Evolutionary conservation across 1,140 invertebrate species (phyloP).

Genomic region (Pseudoatta argentina): DNA sequence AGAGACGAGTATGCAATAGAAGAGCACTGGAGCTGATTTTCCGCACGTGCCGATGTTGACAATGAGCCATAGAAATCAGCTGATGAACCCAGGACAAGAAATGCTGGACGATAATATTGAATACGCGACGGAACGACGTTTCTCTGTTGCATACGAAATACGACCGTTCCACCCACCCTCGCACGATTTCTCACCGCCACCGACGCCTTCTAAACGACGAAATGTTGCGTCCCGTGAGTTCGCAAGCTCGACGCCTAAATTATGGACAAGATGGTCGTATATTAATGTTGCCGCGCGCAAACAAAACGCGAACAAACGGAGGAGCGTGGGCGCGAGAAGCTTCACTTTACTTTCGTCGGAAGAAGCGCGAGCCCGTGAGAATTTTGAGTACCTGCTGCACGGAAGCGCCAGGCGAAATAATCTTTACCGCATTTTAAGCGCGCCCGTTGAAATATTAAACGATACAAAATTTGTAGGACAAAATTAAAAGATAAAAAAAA

Average conservation of each 20-base stretch:
- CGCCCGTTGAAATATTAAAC: background rate
- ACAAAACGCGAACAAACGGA: conserved; percentile 18
- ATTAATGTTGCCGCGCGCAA: conserved; percentile 39
- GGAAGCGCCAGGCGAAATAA: conserved; percentile 10
- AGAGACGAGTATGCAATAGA: background rate
- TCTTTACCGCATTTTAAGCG: background rate
- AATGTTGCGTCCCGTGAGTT: conserved; percentile 40
- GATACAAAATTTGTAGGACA: background rate
- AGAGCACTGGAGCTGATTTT: conserved; percentile 65
- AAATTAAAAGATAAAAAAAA: background rate
- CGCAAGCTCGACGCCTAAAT: conserved; percentile 37
- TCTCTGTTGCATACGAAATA: conserved; percentile 13
- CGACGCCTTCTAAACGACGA: conserved; percentile 25
- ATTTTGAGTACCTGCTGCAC: conserved; percentile 28
- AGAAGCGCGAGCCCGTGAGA: conserved; percentile 32
- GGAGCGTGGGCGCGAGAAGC: background rate
- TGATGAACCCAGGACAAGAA: conserved; percentile 53
- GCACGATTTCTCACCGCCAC: conserved; percentile 21
- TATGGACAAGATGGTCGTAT: conserved; percentile 38
- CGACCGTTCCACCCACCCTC: background rate
- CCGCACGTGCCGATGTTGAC: conserved; percentile 72
- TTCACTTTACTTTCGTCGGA: conserved; percentile 12
- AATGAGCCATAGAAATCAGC: conserved; percentile 72
- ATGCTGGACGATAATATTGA: conserved; percentile 63
- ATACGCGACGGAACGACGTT: conserved; percentile 43